Evolutionary conservation across 1,140 invertebrate species (phyloP), one percentile per base, ranked within the genome.

Genomic region (Bombus terrestris): DNA sequence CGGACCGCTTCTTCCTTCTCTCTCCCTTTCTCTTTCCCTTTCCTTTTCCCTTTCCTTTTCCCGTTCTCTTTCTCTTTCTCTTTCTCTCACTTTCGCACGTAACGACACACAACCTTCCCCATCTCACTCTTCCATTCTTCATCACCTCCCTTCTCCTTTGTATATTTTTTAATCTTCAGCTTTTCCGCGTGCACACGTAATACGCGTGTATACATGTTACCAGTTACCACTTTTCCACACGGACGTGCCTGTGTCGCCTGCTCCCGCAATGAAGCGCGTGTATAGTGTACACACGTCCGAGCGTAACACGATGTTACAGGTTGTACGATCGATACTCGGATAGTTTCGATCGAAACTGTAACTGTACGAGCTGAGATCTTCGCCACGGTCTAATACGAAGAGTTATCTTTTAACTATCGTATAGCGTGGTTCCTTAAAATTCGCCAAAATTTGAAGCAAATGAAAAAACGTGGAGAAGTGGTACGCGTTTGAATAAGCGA

Each of bases 1-100:
- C 89, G 86, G 87, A 90, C 87, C 89, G 85, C 75, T 91, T 85
- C 88, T 86, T 86, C 77, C 71, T 66, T 72, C 74, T 76, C 69
- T 83, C 85, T 80, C 82, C 68, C 83, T 80, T 53, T 59, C 62
- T 18, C 25, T 59, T 9, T 59, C 9, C 0, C 25, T 80, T 81
- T 73, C 81, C 75, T 75, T 71, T 76, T 85, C 71, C 25, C 41
- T 41, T 32, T 68, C 78, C 37, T 28, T 79, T 28, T 79, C 71
- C 79, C 89, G 71, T 75, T 91, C 81, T 83, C 12, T 43, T 13
- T 15, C 82, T 62, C 81, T 5, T 47, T 47, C 43, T 59, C 25
- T 10, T 10, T 28, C 25, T 59, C 18, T 28, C 28, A 10, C 59
- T 28, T 62, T 62, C 18, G 12, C 32, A 53, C 71, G 68, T 35